Evolutionary conservation across 92 coral and sea anemone genomes (phyloP), one percentile per base, ranked within the genome.

Genomic region (Blastomussa wellsi): DNA sequence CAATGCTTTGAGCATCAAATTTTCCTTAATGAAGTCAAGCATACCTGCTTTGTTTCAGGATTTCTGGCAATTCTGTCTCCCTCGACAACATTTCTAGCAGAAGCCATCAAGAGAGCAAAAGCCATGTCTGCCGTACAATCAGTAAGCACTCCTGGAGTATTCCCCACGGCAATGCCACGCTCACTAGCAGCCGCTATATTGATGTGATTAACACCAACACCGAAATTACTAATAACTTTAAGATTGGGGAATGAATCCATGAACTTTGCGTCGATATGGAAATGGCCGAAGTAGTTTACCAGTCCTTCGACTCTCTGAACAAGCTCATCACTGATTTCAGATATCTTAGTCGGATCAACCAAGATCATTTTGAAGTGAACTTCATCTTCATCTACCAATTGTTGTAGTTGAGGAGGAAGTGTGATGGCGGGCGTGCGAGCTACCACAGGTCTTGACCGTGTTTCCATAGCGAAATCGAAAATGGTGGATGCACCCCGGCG

Each of bases 31-130:
- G 4, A 68, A 15, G 22, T 13, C 16, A 38, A 62, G 19, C 44
- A 19, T 62, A 72, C 92, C 85, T 83, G n/a, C 26, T 55, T 80
- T 5, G 90, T 79, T 19, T 65, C 87, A 17, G 93, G 90, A 71
- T 78, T 77, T 73, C 71, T 89, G 36, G 84, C 36, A 35, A 80
- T 83, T 22, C 77, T 71, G 76, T 91, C 92, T 33, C 92, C 92
- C 66, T 91, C 86, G 7, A 91, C 87, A 37, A 93, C 85, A 59
- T 91, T 91, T 76, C 94, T 87, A 3, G 98, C 98, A n/a, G 98
- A 86, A 31, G 95, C 95, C 84, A 94, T 79, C 59, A 94, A 52
- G 59, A 92, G 87, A 0, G 94, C 91, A 76, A 92, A 90, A 2
- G 91, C 94, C 68, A 90, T 78, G 44, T 94, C 98, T 1, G 98